Base-by-base conservation (phyloP, 2,113 vertebrate species). In the Jacana jacana region DNA sequence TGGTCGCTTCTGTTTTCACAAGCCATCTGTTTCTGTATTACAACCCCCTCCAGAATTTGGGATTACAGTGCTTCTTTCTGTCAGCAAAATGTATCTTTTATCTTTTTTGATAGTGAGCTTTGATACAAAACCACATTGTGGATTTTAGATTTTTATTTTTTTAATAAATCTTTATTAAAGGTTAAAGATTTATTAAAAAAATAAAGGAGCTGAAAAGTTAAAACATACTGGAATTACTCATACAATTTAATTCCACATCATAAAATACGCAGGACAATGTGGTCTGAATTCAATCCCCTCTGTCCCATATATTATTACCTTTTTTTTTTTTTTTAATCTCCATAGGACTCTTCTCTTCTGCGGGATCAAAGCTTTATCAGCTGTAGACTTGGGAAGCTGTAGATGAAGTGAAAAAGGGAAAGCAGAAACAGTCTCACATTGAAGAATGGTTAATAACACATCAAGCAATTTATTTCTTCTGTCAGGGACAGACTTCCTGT, bases 61-160 rank as follows among this genome's bases (percentile, higher is more conserved):
- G 10, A 42, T 64, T 68, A 35, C 35, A 35, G 13, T 22, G 14
- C 4, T 65, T 69, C 37, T 23, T 72, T n/a, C 52, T 51, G 27
- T 9, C 68, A 77, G 4, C 7, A 61, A 95, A 86, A 55, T 10
- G 2, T 5, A 17, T 18, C 4, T 79, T 77, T 54, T 68, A 35
- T 7, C 3, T 25, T 8, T 77, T 86, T 9, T 39, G 39, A 55
- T 10, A 40, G 11, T 40, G 35, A 70, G 17, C 17, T 86, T 78
- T 37, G 10, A 66, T 49, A 78, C 1, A 2, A 10, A 28, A 10
- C 24, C 17, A 20, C 25, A 5, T 0, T 13, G 6, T 23, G 9
- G 20, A 7, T 11, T 28, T 52, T 52, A n/a, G 42, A 42, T 49
- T 52, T 27, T 13, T 10, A 40, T 78, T 9, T 35, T 51, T 61